phyloP scores from a whole-genome alignment of 2,113 vertebrate species.

The Oenanthe melanoleuca region DNA sequence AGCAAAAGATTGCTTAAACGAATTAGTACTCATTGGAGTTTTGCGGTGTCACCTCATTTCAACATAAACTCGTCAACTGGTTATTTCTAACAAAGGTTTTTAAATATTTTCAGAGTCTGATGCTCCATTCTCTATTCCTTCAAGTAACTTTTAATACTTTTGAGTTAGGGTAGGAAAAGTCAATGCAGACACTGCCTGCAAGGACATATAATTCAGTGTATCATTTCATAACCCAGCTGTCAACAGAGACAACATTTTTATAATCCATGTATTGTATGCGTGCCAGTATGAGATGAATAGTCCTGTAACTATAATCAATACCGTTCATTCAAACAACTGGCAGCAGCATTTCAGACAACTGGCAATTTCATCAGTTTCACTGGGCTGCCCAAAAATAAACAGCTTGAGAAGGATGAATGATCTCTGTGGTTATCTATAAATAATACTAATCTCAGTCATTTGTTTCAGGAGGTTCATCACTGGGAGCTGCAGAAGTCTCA shows the following conservation, averaged over 20 bases:
- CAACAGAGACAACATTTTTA: conserved; percentile 51
- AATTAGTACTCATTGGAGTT: not conserved
- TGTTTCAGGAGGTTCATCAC: conserved; percentile 41
- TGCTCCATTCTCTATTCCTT: conserved; percentile 29
- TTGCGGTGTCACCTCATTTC: conserved; percentile 19
- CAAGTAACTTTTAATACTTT: conserved; percentile 53
- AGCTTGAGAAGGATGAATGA: conserved; percentile 59
- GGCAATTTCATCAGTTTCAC: conserved; percentile 69
- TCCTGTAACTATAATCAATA: conserved; percentile 70
- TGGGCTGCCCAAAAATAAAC: conserved; percentile 69
- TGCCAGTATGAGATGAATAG: conserved; percentile 68
- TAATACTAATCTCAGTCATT: conserved; percentile 59
- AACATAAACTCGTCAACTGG: conserved; percentile 14
- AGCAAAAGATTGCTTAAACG: not conserved
- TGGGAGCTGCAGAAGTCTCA: conserved; percentile 8
- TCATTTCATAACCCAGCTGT: conserved; percentile 63
- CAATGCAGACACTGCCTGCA: conserved; percentile 37
- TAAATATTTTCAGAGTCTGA: not conserved
- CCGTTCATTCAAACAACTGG: conserved; percentile 71
- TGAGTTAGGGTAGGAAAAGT: conserved; percentile 52
- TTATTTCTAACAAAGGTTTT: conserved; percentile 20
- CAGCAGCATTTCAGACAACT: conserved; percentile 72
- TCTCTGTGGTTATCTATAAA: conserved; percentile 55
- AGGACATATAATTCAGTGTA: conserved; percentile 59
- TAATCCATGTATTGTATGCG: conserved; percentile 41